Conservation (phyloP, 2,888 invertebrate species). For the Apamea crenata region DNA sequence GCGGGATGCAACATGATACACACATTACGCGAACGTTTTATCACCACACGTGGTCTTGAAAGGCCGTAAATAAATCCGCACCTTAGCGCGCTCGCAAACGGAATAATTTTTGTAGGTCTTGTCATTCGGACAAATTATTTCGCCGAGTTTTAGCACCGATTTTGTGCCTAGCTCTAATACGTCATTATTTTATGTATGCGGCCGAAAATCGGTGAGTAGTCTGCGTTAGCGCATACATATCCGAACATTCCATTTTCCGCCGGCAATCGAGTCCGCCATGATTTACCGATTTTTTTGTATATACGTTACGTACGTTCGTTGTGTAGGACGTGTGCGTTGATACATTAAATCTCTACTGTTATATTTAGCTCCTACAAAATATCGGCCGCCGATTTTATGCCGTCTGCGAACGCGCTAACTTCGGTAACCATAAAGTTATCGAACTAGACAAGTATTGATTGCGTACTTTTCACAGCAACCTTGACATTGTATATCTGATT, state of each 20-base stretch:
- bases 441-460: conserved; percentile 63
- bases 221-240: background rate
- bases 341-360: background rate
- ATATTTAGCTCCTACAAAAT: background rate
- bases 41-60: conserved; percentile 47
- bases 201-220: background rate
- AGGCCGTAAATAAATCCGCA: conserved; percentile 50
- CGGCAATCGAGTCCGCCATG: background rate
- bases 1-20: conserved; percentile 54
- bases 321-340: background rate
- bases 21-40: conserved; percentile 56
- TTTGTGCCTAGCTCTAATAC: conserved; percentile 1
- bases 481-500: conserved; percentile 66
- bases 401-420: conserved; percentile 1
- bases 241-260: background rate
- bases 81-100: conserved; percentile 1
- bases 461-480: conserved; percentile 53
- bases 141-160: background rate
- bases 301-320: background rate
- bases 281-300: background rate
- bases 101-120: background rate
- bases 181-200: background rate
- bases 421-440: conserved; percentile 49
- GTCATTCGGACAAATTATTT: background rate
- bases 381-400: background rate